Conservation (phyloP, 2,888 invertebrate species). For the Lasioglossum morio region DNA sequence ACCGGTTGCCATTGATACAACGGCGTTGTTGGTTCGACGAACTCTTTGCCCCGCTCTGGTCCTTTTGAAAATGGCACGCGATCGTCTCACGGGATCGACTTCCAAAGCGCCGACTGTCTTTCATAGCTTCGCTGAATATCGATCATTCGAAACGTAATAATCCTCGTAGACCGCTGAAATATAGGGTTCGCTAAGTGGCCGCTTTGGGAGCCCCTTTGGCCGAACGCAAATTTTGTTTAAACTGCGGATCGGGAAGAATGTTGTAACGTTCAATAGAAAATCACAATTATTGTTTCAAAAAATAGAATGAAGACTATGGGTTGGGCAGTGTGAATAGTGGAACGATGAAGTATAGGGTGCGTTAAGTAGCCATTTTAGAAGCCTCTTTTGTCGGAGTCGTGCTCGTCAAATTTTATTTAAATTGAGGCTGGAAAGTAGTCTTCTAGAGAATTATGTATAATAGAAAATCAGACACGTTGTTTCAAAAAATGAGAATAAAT, state of each 20-base stretch:
- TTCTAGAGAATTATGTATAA: no score
- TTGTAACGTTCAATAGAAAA: neutral
- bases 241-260: neutral
- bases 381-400: neutral
- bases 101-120: conserved; percentile 26
- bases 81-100: conserved; percentile 33
- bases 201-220: neutral
- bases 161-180: conserved; percentile 5
- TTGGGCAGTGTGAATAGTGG: neutral
- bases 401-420: neutral
- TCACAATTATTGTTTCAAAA: neutral
- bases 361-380: neutral
- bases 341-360: neutral
- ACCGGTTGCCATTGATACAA: conserved; percentile 42
- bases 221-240: neutral
- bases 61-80: conserved; percentile 47
- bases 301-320: neutral
- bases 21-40: conserved; percentile 20
- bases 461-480: no score
- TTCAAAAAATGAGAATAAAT: no score
- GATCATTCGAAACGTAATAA: conserved; percentile 14
- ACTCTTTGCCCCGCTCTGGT: conserved; percentile 36
- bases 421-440: neutral
- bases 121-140: conserved; percentile 7
- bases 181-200: conserved; percentile 14